Conservation (phyloP, 1,140 invertebrate species). For the Calycopis cecrops region DNA sequence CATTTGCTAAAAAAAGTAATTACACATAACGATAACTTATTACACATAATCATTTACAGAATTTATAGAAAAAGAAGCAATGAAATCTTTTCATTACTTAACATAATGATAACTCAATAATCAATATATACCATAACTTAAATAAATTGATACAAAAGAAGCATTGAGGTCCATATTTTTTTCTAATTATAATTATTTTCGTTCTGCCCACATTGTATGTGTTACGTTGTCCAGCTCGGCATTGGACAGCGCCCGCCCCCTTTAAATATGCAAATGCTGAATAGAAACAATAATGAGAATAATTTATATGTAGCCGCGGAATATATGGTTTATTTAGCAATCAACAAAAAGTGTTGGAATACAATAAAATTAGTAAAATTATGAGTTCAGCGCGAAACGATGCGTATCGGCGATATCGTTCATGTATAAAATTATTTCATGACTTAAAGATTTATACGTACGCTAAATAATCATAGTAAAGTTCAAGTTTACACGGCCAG, state of each 20-base stretch:
- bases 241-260: not conserved
- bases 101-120: too few species aligned
- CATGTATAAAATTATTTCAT: conserved; percentile 12
- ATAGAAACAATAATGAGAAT: conserved; percentile 11
- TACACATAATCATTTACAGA: too few species aligned
- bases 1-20: too few species aligned
- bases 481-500: not conserved
- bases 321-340: conserved; percentile 16
- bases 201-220: too few species aligned
- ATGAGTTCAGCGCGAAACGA: conserved; percentile 4
- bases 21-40: too few species aligned
- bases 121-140: too few species aligned
- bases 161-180: too few species aligned
- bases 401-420: conserved; percentile 4
- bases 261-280: not conserved
- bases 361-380: conserved; percentile 10
- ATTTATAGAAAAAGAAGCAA: too few species aligned
- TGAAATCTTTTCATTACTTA: too few species aligned
- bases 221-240: too few species aligned
- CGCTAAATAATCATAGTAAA: not conserved
- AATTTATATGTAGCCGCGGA: conserved; percentile 10
- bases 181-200: too few species aligned
- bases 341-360: conserved; percentile 10
- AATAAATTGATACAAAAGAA: too few species aligned
- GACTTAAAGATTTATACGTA: conserved; percentile 1